Evolutionary conservation across 92 coral and sea anemone genomes (phyloP).

Genomic region (Zoanthus solanderi): DNA sequence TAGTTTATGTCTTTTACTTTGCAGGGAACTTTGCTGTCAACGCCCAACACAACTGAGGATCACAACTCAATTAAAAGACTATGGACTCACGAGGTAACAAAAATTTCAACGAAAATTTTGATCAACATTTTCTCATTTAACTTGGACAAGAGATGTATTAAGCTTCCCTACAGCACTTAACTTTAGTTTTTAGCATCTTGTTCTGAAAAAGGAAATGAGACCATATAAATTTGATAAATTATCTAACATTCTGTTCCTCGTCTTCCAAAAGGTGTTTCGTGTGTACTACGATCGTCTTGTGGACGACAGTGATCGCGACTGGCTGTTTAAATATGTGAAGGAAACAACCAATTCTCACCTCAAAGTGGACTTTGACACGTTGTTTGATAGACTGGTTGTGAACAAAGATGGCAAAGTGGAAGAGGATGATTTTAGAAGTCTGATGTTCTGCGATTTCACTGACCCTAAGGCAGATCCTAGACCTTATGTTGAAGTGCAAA

Average conservation of each 20-base stretch:
- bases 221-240: no score
- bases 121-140: no score
- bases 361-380: slow-evolving; percentile 85
- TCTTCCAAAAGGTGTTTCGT: slow-evolving; percentile 85
- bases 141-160: no score
- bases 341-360: slow-evolving; percentile 78
- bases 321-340: slow-evolving; percentile 84
- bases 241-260: neutral
- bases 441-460: slow-evolving; percentile 95
- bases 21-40: slow-evolving; percentile 92
- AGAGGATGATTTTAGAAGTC: slow-evolving; percentile 94
- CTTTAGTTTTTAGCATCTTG: no score
- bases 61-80: slow-evolving; percentile 89
- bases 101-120: neutral
- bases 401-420: slow-evolving; percentile 88
- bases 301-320: slow-evolving; percentile 87
- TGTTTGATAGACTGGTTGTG: slow-evolving; percentile 86
- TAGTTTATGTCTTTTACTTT: neutral
- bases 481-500: slow-evolving; percentile 87
- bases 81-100: slow-evolving; percentile 94
- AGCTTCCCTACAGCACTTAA: no score
- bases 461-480: slow-evolving; percentile 97
- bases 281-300: slow-evolving; percentile 98
- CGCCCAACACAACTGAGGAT: slow-evolving; percentile 86
- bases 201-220: no score